A percentile compares a stretch with the other conserved stretches of the same genome.
These are phyloP conservation scores for human (Homo sapiens) DNA, from an alignment of 2,113 vertebrate genomes.

Conservation along the genomic window DNA sequence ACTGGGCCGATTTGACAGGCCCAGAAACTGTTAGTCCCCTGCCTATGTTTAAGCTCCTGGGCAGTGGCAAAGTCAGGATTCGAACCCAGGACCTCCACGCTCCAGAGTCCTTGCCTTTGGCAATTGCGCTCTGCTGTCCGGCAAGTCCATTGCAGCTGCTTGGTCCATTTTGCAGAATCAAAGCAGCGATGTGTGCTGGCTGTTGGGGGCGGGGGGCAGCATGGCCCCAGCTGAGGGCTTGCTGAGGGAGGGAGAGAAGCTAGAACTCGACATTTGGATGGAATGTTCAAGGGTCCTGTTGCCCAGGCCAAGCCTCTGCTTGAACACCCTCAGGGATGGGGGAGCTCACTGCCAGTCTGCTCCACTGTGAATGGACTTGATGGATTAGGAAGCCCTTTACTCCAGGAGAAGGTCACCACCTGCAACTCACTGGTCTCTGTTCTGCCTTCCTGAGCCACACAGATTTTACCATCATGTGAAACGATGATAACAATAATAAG, in stretches of 20 bases:
- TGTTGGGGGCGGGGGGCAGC: too few species aligned
- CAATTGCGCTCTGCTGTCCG: background rate
- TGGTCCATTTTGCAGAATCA: background rate
- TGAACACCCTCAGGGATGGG: accelerated
- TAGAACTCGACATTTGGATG: background rate
- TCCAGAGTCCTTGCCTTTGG: background rate
- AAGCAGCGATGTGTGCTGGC: background rate
- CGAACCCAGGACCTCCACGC: background rate
- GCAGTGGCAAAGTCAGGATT: background rate
- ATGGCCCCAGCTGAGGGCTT: background rate
- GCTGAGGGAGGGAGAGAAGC: background rate
- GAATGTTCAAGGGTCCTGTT: background rate
- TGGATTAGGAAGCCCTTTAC: background rate
- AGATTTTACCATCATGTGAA: background rate
- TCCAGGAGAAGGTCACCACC: background rate
- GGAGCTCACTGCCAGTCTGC: background rate
- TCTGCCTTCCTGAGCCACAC: background rate
- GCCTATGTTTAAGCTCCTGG: background rate
- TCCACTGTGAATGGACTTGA: background rate
- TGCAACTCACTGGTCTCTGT: background rate
- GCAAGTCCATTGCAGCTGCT: background rate
- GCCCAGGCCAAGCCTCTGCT: background rate
- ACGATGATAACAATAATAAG: background rate
- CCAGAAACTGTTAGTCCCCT: background rate
- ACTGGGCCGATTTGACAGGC: background rate